Evolutionary conservation across 1,140 invertebrate genomes (phyloP), one percentile per base, ranked within the genome.

Genomic region (Oncopeltus fasciatus): DNA sequence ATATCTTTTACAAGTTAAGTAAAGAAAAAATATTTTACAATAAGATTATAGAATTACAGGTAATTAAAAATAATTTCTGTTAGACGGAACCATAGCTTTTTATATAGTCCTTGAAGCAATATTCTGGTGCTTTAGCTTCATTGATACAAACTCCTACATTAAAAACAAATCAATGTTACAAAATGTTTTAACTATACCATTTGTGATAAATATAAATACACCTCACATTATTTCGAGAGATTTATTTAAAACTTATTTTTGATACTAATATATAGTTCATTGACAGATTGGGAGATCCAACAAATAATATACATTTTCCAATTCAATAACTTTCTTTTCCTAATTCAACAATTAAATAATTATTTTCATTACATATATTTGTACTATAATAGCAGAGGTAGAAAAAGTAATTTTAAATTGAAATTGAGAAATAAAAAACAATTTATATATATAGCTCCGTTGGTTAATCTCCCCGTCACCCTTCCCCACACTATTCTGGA

Each of bases 281-380:
- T 63, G 62, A 59, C 46, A 49, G 56, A n/a, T 29, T 49, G 62
- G 62, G 57, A 63, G 62, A 63, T 63, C 62, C 62, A 63, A 63
- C 62, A 57, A 63, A 59, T 28, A 29, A 59, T 59, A 59, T 46
- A 59, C 18, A 53, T 29, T 31, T 63, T 58, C 38, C 33, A 28
- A 53, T 59, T 47, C 24, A 26, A 63, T 63, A 63, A 63, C 38
- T 28, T 63, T 29, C 43, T 63, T 63, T 57, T 59, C 46, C 62
- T 63, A 63, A 59, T 53, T 49, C 44, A 63, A 63, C 62, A 46
- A 63, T 63, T 63, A 63, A 63, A 59, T 33, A 63, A 59, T 59
- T 18, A 27, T 59, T 49, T 49, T 63, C 43, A 49, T 63, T 57
- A 59, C n/a, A 57, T 63, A 63, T 21, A 63, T 63, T 63, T 63